Evolutionary conservation across 2,113 vertebrate genomes (phyloP).

Genomic region (Alethe castanea): DNA sequence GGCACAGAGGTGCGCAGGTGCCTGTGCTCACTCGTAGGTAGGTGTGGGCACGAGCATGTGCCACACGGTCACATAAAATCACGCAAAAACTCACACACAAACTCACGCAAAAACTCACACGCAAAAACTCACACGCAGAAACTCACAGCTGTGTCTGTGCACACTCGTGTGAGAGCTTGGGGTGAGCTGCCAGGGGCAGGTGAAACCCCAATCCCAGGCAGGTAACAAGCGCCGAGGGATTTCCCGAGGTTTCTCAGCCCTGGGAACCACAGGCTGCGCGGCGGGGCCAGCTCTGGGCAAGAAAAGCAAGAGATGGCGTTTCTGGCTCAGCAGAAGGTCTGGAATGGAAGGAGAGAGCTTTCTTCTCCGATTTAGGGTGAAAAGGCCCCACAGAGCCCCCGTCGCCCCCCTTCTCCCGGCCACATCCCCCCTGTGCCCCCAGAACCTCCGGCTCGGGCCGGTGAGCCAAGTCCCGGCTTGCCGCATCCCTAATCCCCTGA

Average conservation of each 20-base stretch:
- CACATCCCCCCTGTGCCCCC: neutral
- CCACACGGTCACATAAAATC: no score
- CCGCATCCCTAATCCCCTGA: neutral
- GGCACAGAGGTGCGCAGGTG: neutral
- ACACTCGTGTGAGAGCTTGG: neutral
- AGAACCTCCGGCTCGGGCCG: neutral
- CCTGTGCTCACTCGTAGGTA: neutral
- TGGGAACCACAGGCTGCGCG: neutral
- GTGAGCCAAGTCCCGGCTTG: neutral
- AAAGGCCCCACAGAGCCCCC: neutral
- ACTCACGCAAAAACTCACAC: neutral
- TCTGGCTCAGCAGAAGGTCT: neutral
- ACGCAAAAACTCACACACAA: neutral
- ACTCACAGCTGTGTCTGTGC: neutral
- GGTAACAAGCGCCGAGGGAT: neutral
- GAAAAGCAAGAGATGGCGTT: neutral
- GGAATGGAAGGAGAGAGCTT: neutral
- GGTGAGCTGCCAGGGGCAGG: neutral
- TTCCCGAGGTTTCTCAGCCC: neutral
- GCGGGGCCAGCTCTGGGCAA: neutral
- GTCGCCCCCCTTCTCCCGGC: no score
- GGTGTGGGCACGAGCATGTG: neutral
- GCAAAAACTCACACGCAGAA: neutral
- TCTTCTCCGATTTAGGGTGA: neutral
- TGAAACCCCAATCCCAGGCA: neutral